Percentiles rank a stretch among this genome's conserved stretches.
Conservation (phyloP, 2,797 vertebrate species). For the Anas bahamensis region DNA sequence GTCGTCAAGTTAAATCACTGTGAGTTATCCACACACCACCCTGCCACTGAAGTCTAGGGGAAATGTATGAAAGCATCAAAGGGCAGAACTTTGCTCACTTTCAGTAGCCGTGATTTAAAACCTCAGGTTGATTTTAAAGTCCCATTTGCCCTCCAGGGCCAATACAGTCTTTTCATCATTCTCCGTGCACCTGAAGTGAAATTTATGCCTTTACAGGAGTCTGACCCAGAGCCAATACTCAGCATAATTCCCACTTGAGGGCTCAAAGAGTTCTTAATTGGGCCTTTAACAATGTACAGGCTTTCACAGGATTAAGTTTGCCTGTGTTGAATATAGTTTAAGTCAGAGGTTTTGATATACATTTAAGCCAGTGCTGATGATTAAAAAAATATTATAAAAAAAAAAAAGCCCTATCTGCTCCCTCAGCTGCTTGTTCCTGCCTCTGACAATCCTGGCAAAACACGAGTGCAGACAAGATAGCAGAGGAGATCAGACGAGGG, state of each 20-base stretch:
- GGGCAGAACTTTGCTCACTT: neutral
- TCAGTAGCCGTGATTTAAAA: neutral
- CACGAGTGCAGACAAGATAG: neutral
- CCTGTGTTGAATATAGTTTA: neutral
- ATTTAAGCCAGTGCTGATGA: neutral
- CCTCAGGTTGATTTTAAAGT: neutral
- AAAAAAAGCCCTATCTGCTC: neutral
- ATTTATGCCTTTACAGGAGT: neutral
- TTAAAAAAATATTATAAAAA: neutral
- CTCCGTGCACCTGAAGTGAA: neutral
- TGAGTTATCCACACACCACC: neutral
- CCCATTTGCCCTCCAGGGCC: neutral
- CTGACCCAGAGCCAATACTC: neutral
- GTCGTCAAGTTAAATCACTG: neutral
- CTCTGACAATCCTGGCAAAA: neutral
- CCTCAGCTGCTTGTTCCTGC: neutral
- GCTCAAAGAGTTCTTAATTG: slow-evolving; percentile 6
- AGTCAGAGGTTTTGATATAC: neutral
- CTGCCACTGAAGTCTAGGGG: neutral
- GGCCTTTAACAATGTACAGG: neutral
- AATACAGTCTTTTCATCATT: neutral
- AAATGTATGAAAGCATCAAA: rapidly evolving
- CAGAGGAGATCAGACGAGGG: neutral
- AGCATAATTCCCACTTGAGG: neutral
- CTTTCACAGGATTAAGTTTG: neutral